Evolutionary conservation across 2,113 vertebrate species (phyloP).

Genomic region (Aptenodytes patagonicus): DNA sequence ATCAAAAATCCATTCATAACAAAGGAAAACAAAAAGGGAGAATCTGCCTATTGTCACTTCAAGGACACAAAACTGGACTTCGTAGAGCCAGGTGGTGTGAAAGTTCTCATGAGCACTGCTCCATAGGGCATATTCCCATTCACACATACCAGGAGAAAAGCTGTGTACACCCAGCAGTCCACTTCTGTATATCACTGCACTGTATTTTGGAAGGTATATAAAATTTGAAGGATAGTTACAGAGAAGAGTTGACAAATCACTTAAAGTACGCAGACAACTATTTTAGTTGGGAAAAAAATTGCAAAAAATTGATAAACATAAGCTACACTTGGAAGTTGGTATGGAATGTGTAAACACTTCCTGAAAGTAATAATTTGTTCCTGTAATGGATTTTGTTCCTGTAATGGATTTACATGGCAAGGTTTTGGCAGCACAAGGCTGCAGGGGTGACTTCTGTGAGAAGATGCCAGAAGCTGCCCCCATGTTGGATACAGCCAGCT

Average conservation of each 20-base stretch:
- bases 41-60: background rate
- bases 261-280: background rate
- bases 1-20: background rate
- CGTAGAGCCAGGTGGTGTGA: background rate
- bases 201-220: background rate
- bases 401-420: background rate
- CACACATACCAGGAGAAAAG: background rate
- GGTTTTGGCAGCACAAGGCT: background rate
- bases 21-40: background rate
- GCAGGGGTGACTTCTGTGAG: background rate
- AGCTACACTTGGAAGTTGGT: background rate
- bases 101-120: background rate
- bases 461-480: background rate
- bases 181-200: fast-evolving
- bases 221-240: background rate
- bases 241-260: background rate
- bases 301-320: background rate
- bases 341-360: background rate
- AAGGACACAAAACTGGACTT: background rate
- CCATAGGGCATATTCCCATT: background rate
- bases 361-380: background rate
- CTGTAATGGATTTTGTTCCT: background rate
- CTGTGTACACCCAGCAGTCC: background rate
- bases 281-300: background rate
- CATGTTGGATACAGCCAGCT: too few species aligned